Evolutionary conservation across 2,797 vertebrate genomes (phyloP), one percentile per base, ranked within the genome.

Genomic region (Heliangelus exortis): DNA sequence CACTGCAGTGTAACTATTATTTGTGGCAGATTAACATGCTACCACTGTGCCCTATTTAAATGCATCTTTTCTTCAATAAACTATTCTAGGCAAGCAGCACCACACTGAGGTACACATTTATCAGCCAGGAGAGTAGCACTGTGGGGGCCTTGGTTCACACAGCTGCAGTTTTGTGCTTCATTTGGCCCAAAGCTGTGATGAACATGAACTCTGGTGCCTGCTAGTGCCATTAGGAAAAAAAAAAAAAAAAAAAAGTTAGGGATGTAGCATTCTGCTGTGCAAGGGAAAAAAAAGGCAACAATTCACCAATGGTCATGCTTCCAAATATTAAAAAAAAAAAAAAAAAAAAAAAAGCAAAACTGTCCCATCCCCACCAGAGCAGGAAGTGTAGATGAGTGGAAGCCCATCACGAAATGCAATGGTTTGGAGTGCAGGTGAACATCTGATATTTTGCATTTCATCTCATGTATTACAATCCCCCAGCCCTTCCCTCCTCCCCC

Each of bases 1-100:
- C 93, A 67, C 93, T 92, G 96, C 93, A 88, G 96, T 74, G 89
- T 95, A 97, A 94, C 95, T 87, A 89, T 96, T 95, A 96, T 95
- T 91, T 92, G 92, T 94, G 89, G 95, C 95, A 94, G 91, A 95
- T 96, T 96, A 95, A 95, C 93, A 90, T 93, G 92, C 91, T 93
- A 95, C 94, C 66, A 87, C 87, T 89, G 94, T 87, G 94, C 85
- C 90, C 95, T 89, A 87, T 94, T 96, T 93, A 93, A 96, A 91
- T 94, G 84, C 69, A 75, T 93, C 90, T 92, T 90, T 88, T 73
- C 86, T 90, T 93, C 89, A 94, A 92, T 88, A 80, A 95, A 87
- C 89, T 84, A 87, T 96, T 94, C 83, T 83, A 87, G 83, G 89
- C 21, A 2, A 96, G 94, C 91, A 96, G 95, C 93, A 94, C 85